phyloP scores from a whole-genome alignment of 2,888 invertebrate genomes.

The Melanargia galathea region DNA sequence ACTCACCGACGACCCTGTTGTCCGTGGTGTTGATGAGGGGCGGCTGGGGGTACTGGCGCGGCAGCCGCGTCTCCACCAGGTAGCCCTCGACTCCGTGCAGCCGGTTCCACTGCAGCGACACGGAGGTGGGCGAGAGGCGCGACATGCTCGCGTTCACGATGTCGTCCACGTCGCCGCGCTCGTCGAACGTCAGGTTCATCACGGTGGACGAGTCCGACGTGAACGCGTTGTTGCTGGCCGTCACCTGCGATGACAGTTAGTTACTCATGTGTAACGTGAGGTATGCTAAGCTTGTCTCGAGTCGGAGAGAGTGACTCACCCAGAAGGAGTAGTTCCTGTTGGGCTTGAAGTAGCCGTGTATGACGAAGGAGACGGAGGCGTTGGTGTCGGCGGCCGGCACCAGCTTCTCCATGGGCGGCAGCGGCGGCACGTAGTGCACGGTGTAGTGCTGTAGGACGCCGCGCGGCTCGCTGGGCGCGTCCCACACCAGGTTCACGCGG shows the following conservation, averaged over 20 bases:
- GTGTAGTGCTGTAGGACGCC: conserved; percentile 86
- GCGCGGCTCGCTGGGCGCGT: conserved; percentile 83
- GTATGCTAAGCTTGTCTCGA: not conserved
- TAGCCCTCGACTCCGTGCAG: conserved; percentile 84
- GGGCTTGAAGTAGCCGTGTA: conserved; percentile 80
- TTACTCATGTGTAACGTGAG: too few species aligned
- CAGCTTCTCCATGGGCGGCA: conserved; percentile 77
- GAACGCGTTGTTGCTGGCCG: conserved; percentile 84
- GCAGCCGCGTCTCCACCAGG: conserved; percentile 74
- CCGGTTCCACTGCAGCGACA: conserved; percentile 84
- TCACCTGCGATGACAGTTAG: conserved; percentile 69
- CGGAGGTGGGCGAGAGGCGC: conserved; percentile 73
- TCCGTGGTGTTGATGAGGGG: conserved; percentile 66
- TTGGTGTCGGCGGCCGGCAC: conserved; percentile 66
- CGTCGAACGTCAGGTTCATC: conserved; percentile 83
- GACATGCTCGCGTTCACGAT: conserved; percentile 80
- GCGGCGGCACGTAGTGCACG: conserved; percentile 84
- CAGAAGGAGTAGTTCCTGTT: conserved; percentile 86
- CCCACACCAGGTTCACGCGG: conserved; percentile 87
- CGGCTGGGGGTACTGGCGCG: conserved; percentile 80
- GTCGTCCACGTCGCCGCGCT: conserved; percentile 83
- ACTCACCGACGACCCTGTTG: conserved; percentile 72
- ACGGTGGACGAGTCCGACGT: conserved; percentile 84
- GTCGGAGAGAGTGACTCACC: conserved; percentile 69
- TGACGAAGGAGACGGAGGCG: conserved; percentile 60